Evolutionary conservation across 2,888 invertebrate species (phyloP), one percentile per base, ranked within the genome.

Genomic region (Cecidostiba fungosa): DNA sequence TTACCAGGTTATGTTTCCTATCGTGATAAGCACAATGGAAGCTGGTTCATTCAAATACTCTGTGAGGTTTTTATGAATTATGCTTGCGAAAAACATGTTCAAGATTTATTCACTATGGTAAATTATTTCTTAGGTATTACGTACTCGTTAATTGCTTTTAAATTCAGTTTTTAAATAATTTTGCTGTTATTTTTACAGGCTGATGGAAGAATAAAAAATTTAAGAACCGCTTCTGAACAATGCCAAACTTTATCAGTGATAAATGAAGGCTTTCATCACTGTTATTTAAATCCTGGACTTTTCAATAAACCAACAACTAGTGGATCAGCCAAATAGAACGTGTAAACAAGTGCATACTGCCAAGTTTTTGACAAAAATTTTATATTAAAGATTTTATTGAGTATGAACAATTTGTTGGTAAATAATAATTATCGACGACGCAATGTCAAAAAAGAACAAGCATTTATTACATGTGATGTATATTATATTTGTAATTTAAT

Each of bases 11-110:
- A 94, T 86, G 95, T 93, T 87, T 94, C 95, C 0, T 95, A 94
- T 93, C 91, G 95, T 29, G 95, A 95, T 89, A 93, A 90, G 39
- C 89, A 91, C 79, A 94, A 94, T 79, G 95, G 95, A 1, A 95
- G 95, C 4, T 95, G 95, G 95, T 95, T 95, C 87, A 94, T 95
- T 78, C 95, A 95, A 90, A 94, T 95, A 16, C 90, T 95, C 69
- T 94, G 94, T 88, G 93, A 94, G 81, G 94, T 94, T 32, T 91
- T 95, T 50, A 93, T 93, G 93, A 91, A 91, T 47, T 84, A 92
- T 82, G 92, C 93, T 5, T 85, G 85, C 29, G 83, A 89, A 8
- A 82, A 50, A 70, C 92, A 92, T 84, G 2, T 93, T 26, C 87
- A 86, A 19, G 92, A 92, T 84, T 89, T 93, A 82, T 89, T 93